Evolutionary conservation across 2,888 invertebrate species (phyloP).

Genomic region (Muscina levida): DNA sequence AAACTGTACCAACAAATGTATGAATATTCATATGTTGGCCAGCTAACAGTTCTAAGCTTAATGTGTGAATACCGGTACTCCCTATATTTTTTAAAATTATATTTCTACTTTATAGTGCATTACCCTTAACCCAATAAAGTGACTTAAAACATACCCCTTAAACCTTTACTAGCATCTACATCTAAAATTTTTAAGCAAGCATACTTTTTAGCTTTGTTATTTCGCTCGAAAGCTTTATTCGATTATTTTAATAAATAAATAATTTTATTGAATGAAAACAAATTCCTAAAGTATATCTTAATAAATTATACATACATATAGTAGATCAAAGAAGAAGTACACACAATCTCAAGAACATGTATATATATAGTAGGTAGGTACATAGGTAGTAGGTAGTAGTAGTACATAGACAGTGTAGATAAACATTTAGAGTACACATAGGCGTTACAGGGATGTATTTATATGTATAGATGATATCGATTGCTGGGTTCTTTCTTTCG

Average conservation of each 20-base stretch:
- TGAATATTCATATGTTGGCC: too few species aligned
- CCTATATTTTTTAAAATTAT: too few species aligned
- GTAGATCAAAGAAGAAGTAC: conserved; percentile 21
- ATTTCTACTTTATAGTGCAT: too few species aligned
- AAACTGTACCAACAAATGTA: too few species aligned
- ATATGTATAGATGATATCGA: neutral
- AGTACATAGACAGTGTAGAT: neutral
- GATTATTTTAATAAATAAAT: neutral
- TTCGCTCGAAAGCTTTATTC: too few species aligned
- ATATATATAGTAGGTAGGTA: conserved; percentile 4
- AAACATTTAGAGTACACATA: conserved; percentile 7
- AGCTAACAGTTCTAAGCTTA: too few species aligned
- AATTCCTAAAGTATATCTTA: conserved; percentile 11
- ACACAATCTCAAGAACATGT: neutral
- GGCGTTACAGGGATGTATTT: neutral
- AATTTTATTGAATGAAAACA: conserved; percentile 16
- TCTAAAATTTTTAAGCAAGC: neutral
- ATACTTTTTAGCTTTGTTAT: too few species aligned
- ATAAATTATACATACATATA: conserved; percentile 25
- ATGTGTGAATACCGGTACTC: too few species aligned
- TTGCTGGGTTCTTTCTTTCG: conserved; percentile 18
- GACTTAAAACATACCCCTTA: too few species aligned
- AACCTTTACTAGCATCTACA: too few species aligned
- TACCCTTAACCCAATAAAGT: too few species aligned
- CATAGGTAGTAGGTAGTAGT: neutral